Evolutionary conservation across 1,140 invertebrate genomes (phyloP), one percentile per base, ranked within the genome.

Genomic region (Palaemon carinicauda): DNA sequence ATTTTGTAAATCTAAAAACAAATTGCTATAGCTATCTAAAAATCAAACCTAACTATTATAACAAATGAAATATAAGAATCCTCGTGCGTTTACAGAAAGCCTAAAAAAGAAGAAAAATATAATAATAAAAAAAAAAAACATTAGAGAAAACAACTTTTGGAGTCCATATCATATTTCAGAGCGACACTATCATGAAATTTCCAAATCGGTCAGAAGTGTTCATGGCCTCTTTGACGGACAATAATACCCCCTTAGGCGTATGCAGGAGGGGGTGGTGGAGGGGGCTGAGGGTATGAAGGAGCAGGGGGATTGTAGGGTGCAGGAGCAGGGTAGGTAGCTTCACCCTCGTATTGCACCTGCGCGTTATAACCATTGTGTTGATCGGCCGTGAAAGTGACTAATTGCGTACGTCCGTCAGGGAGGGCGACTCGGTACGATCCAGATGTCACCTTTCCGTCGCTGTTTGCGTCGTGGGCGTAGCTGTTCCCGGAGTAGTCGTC

Each of bases 371-470:
- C 80, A 33, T 51, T 69, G 15, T 69, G 17, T n/a, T 69, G 56
- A 65, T 82, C 80, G 24, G 80, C 80, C 0, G 80, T 71, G 80
- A 82, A 82, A 21, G 31, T 71, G 17, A 82, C 80, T 21, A 71
- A 24, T 33, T 82, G 80, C 9, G 29, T 33, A 50, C 80, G 80
- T 27, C 80, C 80, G 80, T 82, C 80, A 60, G 80, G 80, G 15
- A 82, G 80, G 31, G 24, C 19, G 60, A 82, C 80, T 14, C 65
- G 27, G 80, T 82, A 82, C 1, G 80, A 82, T 19, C 80, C 80
- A 31, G 56, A 51, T 56, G 80, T 82, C 80, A 82, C 60, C n/a
- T 69, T 21, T 15, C 80, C 80, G 80, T 82, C 80, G 60, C 80
- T 82, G 56, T 51, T 82, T 65, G 71, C 80, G 60, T 82, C 60